Conservation (phyloP, 2,888 invertebrate genomes). For the Pollenia griseotomentosa region DNA sequence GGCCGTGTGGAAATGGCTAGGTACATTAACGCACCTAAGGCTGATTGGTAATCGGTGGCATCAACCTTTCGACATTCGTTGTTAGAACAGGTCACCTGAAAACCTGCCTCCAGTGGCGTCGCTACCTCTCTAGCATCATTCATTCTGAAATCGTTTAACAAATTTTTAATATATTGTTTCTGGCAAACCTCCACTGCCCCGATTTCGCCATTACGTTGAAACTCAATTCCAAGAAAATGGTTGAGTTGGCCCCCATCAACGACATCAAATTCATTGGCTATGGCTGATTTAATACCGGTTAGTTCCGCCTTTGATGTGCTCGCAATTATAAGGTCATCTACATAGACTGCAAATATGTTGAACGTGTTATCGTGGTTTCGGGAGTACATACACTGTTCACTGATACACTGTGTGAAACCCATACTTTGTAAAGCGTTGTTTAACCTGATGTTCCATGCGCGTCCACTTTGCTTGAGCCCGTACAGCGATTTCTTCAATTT, state of each 20-base stretch:
- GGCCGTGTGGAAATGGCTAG: no score
- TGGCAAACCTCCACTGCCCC: not conserved
- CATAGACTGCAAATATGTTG: slow-evolving; percentile 18
- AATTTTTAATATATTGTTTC: slow-evolving; percentile 1
- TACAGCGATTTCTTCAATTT: not conserved
- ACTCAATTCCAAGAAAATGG: slow-evolving; percentile 20
- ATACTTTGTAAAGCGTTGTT: not conserved
- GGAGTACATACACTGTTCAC: slow-evolving; percentile 29
- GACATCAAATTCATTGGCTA: slow-evolving; percentile 3
- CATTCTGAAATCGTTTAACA: slow-evolving; percentile 1
- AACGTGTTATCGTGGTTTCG: not conserved
- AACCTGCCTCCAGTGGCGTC: no score
- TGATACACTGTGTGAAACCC: slow-evolving; percentile 7
- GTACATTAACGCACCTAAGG: no score
- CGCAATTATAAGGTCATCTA: slow-evolving; percentile 62
- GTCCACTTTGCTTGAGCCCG: slow-evolving; percentile 72
- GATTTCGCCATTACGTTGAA: slow-evolving; percentile 8
- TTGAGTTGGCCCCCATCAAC: not conserved
- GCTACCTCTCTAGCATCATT: no score
- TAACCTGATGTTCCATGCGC: slow-evolving; percentile 65
- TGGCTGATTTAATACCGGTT: not conserved
- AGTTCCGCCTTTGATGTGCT: slow-evolving; percentile 15
- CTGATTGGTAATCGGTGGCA: no score
- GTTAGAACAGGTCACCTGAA: no score
- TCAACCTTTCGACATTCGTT: no score